Conservation (phyloP, 1,140 invertebrate species). For the Aricia agestis region DNA sequence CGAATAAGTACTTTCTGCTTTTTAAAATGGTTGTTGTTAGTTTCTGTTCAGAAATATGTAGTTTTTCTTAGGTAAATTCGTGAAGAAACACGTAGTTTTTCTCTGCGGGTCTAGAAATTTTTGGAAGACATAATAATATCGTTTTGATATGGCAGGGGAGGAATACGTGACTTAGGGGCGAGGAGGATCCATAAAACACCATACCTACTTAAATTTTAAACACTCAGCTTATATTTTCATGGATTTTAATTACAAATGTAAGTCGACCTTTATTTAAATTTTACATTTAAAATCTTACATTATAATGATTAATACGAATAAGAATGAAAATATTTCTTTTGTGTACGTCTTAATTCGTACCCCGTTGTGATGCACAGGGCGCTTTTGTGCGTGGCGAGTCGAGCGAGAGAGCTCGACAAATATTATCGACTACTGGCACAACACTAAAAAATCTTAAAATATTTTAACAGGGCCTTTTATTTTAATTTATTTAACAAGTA, state of each 20-base stretch:
- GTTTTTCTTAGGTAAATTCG: too few relatives aligned
- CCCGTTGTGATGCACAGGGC: slow-evolving; percentile 9
- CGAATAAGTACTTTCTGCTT: not conserved
- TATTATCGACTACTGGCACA: not conserved
- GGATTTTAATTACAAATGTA: not conserved
- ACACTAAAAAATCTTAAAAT: not conserved
- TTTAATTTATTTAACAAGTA: too few relatives aligned
- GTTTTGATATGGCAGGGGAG: too few relatives aligned
- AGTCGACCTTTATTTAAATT: not conserved
- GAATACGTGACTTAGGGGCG: too few relatives aligned
- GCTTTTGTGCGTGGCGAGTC: slow-evolving; percentile 6
- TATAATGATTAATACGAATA: not conserved
- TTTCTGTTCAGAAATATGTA: not conserved
- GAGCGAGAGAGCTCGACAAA: not conserved
- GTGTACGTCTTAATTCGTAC: not conserved
- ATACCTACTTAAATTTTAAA: not conserved
- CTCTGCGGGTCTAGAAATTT: too few relatives aligned
- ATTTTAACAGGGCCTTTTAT: not conserved
- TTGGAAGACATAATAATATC: too few relatives aligned
- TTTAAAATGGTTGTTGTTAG: not conserved
- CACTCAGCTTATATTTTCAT: not conserved
- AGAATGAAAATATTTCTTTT: not conserved
- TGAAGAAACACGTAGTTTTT: too few relatives aligned
- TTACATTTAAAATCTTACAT: not conserved
- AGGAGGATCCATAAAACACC: too few relatives aligned